A percentile compares a stretch with the other conserved stretches of the same genome.
Evolutionary conservation across 2,888 invertebrate genomes (phyloP).

Genomic region (Xiphydria camelus): DNA sequence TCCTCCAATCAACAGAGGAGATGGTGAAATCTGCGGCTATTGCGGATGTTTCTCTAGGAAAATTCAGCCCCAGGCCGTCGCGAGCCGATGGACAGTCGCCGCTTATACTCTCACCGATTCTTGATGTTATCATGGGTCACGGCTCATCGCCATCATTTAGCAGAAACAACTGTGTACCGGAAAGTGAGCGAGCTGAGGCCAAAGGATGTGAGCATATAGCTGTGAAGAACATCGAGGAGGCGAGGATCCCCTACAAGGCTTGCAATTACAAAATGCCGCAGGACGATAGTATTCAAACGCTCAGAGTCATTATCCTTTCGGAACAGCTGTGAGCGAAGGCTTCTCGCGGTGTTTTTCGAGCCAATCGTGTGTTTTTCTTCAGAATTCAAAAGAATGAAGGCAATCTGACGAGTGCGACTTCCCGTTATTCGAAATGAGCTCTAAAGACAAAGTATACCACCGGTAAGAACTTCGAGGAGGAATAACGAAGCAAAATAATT

Average conservation of each 20-base stretch:
- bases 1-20: no score
- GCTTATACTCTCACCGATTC: conserved; percentile 36
- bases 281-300: conserved; percentile 52
- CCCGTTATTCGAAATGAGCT: no score
- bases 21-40: no score
- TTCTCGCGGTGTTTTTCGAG: no score
- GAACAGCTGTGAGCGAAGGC: conserved; percentile 51
- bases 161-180: conserved; percentile 26
- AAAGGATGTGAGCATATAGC: conserved; percentile 52
- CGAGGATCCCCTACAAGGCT: conserved; percentile 37
- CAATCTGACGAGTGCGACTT: no score
- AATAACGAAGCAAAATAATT: no score
- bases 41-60: no score
- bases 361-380: no score
- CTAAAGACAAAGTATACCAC: no score
- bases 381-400: no score
- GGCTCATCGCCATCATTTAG: conserved; percentile 20
- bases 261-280: conserved; percentile 42
- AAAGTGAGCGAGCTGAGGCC: conserved; percentile 51
- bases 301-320: conserved; percentile 53
- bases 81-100: conserved; percentile 28
- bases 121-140: conserved; percentile 46
- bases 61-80: conserved; percentile 32
- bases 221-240: conserved; percentile 40
- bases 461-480: no score